phyloP scores from a whole-genome alignment of 2,888 invertebrate genomes.

The Sicus ferrugineus region DNA sequence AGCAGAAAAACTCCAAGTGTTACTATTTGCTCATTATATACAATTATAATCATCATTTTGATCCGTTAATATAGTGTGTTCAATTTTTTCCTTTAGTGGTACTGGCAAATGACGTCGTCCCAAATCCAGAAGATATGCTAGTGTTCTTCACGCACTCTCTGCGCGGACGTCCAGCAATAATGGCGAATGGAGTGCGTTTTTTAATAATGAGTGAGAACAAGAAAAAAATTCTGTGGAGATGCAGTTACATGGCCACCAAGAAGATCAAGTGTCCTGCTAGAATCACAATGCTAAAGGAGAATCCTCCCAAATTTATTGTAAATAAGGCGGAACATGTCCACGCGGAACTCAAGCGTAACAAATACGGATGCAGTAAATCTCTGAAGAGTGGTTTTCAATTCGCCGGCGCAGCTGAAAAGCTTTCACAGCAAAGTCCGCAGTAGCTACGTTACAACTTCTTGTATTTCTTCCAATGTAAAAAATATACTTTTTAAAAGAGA shows the following conservation, averaged over 20 bases:
- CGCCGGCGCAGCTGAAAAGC: conserved; percentile 36
- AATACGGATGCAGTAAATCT: conserved; percentile 59
- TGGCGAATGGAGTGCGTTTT: conserved; percentile 64
- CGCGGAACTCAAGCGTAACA: conserved; percentile 62
- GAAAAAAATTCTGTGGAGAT: conserved; percentile 64
- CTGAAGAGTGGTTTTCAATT: conserved; percentile 48
- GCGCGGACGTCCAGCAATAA: conserved; percentile 64
- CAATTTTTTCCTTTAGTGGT: conserved; percentile 51
- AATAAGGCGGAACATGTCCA: conserved; percentile 63
- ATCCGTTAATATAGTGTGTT: conserved; percentile 26
- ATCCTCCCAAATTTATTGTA: conserved; percentile 63
- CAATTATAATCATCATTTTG: conserved; percentile 5
- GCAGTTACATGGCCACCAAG: conserved; percentile 65
- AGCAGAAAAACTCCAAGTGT: background rate
- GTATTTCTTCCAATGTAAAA: conserved; percentile 11
- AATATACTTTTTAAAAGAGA: conserved; percentile 6
- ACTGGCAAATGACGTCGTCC: conserved; percentile 58
- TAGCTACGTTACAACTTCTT: conserved; percentile 24
- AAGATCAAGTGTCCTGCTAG: conserved; percentile 64
- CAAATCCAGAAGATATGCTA: conserved; percentile 60
- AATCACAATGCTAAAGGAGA: conserved; percentile 63
- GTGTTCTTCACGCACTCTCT: conserved; percentile 63
- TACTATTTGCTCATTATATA: background rate
- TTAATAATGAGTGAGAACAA: conserved; percentile 65
- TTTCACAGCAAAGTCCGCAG: conserved; percentile 9